Conservation (phyloP, 2,113 vertebrate genomes). For the Podarcis cretensis region DNA sequence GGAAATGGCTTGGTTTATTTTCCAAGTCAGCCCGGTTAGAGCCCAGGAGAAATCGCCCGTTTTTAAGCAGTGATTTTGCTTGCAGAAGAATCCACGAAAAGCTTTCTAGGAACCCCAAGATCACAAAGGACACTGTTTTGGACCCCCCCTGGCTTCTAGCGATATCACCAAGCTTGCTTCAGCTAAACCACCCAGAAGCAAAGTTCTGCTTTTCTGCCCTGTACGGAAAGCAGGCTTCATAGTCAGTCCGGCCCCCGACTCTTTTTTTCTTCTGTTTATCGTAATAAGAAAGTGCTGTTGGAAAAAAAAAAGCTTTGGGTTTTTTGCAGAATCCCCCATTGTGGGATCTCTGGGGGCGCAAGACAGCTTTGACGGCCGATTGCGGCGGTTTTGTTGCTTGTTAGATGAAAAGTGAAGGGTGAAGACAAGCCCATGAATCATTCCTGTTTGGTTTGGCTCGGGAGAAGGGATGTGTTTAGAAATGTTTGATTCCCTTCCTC, state of each 20-base stretch:
- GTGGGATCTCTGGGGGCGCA: neutral
- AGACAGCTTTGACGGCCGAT: conserved; percentile 25
- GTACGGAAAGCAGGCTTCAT: neutral
- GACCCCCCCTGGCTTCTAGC: neutral
- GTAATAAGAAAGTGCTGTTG: neutral
- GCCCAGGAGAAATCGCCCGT: neutral
- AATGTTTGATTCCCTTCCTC: conserved; percentile 58
- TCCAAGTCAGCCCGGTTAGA: neutral
- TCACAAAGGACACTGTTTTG: neutral
- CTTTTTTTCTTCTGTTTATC: neutral
- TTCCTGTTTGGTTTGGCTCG: conserved; percentile 71
- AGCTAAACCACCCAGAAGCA: neutral
- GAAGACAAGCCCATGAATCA: conserved; percentile 75
- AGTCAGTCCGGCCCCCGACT: too few relatives aligned
- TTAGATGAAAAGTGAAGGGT: conserved; percentile 68
- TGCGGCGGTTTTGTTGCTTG: conserved; percentile 65
- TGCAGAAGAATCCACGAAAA: neutral
- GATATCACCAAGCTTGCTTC: neutral
- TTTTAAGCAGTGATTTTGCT: neutral
- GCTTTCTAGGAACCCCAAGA: neutral
- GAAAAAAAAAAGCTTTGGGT: neutral
- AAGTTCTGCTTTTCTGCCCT: too few relatives aligned
- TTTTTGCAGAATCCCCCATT: neutral
- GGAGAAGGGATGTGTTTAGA: neutral
- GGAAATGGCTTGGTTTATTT: neutral